A percentile compares a stretch with the other conserved stretches of the same genome.
Evolutionary conservation across 2,888 invertebrate genomes (phyloP).

Genomic region (Physocephala rufipes): DNA sequence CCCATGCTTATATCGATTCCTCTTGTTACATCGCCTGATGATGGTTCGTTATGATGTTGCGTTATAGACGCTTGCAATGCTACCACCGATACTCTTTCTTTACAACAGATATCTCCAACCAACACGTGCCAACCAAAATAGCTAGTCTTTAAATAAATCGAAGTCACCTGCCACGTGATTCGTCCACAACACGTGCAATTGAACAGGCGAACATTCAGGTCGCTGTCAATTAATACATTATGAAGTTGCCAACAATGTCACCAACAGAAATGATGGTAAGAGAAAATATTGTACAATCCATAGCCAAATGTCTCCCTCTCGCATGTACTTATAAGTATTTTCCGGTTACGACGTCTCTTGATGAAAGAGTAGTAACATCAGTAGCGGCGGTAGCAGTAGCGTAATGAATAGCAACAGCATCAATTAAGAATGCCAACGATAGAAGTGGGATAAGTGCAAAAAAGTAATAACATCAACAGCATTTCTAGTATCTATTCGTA

Average conservation of each 20-base stretch:
- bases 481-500: constrained; percentile 9
- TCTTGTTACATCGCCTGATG: background rate
- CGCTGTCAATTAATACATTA: constrained; percentile 38
- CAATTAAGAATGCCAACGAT: background rate
- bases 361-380: background rate
- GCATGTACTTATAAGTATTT: too few relatives aligned
- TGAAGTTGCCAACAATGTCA: constrained; percentile 33
- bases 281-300: too few relatives aligned
- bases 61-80: background rate
- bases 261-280: constrained; percentile 21
- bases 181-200: constrained; percentile 41
- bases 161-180: constrained; percentile 40
- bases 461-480: constrained; percentile 18
- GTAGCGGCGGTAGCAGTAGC: constrained; percentile 10
- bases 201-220: background rate
- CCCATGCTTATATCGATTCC: background rate
- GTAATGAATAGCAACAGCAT: background rate
- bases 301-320: too few relatives aligned
- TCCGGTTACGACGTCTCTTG: too few relatives aligned
- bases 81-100: background rate
- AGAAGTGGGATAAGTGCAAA: background rate
- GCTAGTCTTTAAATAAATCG: background rate
- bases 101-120: constrained; percentile 14
- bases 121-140: constrained; percentile 34
- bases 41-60: constrained; percentile 1